Percentiles rank a stretch among this genome's conserved stretches.
Evolutionary conservation across 2,797 vertebrate genomes (phyloP).

Genomic region (Phaenicophaeus curvirostris): DNA sequence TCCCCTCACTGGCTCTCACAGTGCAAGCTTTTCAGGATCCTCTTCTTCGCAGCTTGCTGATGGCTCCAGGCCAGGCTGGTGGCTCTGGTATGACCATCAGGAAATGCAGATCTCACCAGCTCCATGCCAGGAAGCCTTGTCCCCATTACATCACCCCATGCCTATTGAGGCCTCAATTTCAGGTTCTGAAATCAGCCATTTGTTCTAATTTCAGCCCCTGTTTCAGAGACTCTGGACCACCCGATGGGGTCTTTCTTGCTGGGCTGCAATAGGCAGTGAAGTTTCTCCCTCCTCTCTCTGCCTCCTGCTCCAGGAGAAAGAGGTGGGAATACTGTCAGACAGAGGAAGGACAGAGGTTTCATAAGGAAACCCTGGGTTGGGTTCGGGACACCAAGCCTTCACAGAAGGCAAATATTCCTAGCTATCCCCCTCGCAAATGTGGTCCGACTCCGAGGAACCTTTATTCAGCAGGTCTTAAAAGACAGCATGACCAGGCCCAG

Average conservation of each 20-base stretch:
- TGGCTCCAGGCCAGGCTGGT: neutral
- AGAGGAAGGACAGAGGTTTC: no score
- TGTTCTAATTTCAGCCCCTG: neutral
- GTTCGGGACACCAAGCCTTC: neutral
- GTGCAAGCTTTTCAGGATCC: neutral
- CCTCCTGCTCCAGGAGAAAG: neutral
- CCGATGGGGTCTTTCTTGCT: neutral
- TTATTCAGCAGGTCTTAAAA: neutral
- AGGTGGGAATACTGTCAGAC: neutral
- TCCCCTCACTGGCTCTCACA: neutral
- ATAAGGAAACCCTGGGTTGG: neutral
- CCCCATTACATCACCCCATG: fast-evolving
- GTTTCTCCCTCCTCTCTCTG: neutral
- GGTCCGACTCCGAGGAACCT: neutral
- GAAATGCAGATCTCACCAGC: neutral
- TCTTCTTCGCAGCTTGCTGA: neutral
- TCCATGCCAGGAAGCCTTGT: neutral
- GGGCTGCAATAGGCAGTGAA: neutral
- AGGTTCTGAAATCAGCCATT: neutral
- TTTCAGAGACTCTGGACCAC: neutral
- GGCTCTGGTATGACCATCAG: neutral
- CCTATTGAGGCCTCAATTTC: neutral
- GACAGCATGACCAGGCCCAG: neutral
- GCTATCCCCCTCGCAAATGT: neutral
- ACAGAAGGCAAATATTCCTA: neutral